Conservation (phyloP, 53 echinoderm and acorn worm genomes). For the Zoroaster sp. region DNA sequence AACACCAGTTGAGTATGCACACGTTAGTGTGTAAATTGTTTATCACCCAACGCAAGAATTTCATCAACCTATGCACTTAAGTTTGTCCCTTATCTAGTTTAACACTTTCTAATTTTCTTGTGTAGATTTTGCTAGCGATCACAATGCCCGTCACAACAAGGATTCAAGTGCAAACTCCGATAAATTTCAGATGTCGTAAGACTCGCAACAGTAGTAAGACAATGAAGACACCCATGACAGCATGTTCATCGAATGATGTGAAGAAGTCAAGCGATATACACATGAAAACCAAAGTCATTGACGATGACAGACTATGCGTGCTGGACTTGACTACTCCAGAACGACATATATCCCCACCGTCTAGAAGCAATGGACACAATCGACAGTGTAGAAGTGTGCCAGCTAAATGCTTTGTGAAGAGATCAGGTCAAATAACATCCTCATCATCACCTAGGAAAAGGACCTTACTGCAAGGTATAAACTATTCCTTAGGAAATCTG, state of each 20-base stretch:
- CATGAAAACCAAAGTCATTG: background rate
- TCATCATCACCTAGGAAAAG: conserved; percentile 31
- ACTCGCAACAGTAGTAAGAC: conserved; percentile 45
- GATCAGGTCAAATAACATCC: background rate
- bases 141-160: conserved; percentile 76
- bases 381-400: background rate
- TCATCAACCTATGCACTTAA: no score
- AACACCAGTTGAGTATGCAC: no score
- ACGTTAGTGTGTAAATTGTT: no score
- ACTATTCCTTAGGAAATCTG: background rate
- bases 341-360: background rate
- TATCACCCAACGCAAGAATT: no score
- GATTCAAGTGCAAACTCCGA: conserved; percentile 51
- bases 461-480: conserved; percentile 24
- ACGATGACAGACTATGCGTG: background rate
- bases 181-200: conserved; percentile 68
- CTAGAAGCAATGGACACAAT: background rate
- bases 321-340: background rate
- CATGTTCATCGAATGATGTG: background rate
- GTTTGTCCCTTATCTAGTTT: no score
- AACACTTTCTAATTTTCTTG: no score
- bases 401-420: background rate
- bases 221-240: background rate
- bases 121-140: background rate
- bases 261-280: background rate